Conservation (phyloP, 2,797 vertebrate species). For the Lithobates pipiens region DNA sequence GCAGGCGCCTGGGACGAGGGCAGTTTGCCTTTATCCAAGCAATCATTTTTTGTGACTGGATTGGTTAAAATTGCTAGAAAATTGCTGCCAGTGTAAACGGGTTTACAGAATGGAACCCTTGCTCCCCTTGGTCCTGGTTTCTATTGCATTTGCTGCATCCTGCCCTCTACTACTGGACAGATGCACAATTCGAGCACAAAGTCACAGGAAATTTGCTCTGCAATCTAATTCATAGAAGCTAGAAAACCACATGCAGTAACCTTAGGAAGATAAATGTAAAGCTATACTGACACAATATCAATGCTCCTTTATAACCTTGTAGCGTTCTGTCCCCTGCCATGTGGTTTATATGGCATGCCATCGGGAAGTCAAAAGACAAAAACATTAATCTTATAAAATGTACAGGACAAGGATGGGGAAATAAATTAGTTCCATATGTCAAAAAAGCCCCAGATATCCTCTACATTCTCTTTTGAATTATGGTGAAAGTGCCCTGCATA, state of each 20-base stretch:
- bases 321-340: background rate
- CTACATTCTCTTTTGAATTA: conserved; percentile 24
- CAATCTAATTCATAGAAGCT: background rate
- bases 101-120: background rate
- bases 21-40: background rate
- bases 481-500: conserved; percentile 15
- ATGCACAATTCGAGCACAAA: background rate
- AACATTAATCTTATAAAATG: conserved; percentile 26
- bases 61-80: background rate
- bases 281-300: background rate
- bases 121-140: too few relatives aligned
- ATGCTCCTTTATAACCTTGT: background rate
- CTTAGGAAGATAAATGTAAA: background rate
- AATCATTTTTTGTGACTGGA: background rate
- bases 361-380: conserved; percentile 4
- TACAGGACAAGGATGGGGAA: background rate
- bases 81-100: background rate
- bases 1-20: too few relatives aligned
- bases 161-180: background rate
- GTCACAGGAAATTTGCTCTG: background rate
- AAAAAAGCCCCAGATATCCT: conserved; percentile 6
- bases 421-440: conserved; percentile 24
- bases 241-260: background rate
- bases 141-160: too few relatives aligned
- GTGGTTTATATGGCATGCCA: background rate